phyloP scores from a whole-genome alignment of 1,140 invertebrate genomes.

The Brachionus manjavacas region DNA sequence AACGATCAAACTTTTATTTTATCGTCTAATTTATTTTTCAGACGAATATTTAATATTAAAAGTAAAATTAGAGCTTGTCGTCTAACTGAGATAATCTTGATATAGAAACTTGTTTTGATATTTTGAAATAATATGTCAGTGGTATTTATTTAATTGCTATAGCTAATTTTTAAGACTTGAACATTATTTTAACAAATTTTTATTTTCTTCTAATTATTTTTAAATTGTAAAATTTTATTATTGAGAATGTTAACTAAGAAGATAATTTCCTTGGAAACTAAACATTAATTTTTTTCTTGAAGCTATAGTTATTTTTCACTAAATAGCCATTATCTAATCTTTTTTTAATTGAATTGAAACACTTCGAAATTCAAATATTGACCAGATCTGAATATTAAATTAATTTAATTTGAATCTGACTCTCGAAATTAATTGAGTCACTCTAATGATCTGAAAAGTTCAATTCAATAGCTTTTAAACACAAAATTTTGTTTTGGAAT shows the following conservation, averaged over 20 bases:
- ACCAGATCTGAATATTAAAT: not conserved
- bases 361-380: not conserved
- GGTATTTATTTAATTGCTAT: not conserved
- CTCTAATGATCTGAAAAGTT: too few species aligned
- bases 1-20: not conserved
- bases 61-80: not conserved
- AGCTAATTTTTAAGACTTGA: not conserved
- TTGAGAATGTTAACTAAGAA: not conserved
- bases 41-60: not conserved
- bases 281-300: not conserved
- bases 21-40: not conserved
- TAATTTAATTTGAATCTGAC: not conserved
- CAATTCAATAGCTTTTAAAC: too few species aligned
- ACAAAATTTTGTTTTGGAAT: too few species aligned
- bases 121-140: slow-evolving; percentile 6
- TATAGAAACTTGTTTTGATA: not conserved
- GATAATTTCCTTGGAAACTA: slow-evolving; percentile 22
- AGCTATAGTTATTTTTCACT: not conserved
- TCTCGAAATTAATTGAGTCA: too few species aligned
- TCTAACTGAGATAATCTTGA: slow-evolving; percentile 37
- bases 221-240: not conserved
- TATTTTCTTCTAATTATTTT: not conserved
- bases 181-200: not conserved
- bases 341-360: not conserved
- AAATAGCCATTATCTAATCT: slow-evolving; percentile 11